Evolutionary conservation across 2,888 invertebrate genomes (phyloP).

Genomic region (Cryptus viduatorius): DNA sequence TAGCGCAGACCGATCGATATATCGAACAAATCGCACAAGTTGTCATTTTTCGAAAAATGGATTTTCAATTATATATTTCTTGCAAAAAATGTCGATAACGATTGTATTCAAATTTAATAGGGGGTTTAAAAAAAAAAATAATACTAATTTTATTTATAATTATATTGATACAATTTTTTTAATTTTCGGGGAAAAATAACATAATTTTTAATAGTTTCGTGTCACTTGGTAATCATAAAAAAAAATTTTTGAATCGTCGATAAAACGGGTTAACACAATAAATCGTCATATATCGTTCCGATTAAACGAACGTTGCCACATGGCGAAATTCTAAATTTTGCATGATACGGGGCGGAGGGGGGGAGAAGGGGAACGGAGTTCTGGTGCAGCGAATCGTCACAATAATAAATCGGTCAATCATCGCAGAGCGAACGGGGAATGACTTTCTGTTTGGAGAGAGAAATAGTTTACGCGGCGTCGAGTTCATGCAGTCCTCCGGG

Average conservation of each 20-base stretch:
- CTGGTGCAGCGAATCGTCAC: constrained; percentile 13
- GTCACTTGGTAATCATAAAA: no score
- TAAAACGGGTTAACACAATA: no score
- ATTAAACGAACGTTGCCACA: neutral
- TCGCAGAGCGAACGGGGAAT: neutral
- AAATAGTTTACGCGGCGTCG: neutral
- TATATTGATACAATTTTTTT: no score
- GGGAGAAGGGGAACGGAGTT: neutral
- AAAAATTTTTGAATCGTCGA: no score
- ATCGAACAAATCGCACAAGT: neutral
- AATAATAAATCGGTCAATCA: constrained; percentile 60
- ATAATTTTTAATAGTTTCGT: no score
- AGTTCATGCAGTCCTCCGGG: neutral
- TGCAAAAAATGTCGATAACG: neutral
- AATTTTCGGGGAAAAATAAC: no score
- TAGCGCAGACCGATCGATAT: neutral
- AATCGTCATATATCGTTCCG: no score
- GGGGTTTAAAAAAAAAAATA: no score
- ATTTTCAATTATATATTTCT: no score
- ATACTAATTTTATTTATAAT: no score
- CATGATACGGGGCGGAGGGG: neutral
- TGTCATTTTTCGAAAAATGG: neutral
- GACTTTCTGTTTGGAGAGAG: constrained; percentile 34
- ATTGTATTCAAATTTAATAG: no score
- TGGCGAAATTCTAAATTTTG: neutral